Conservation (phyloP, 2,797 vertebrate species). For the Malacoraja senta region DNA sequence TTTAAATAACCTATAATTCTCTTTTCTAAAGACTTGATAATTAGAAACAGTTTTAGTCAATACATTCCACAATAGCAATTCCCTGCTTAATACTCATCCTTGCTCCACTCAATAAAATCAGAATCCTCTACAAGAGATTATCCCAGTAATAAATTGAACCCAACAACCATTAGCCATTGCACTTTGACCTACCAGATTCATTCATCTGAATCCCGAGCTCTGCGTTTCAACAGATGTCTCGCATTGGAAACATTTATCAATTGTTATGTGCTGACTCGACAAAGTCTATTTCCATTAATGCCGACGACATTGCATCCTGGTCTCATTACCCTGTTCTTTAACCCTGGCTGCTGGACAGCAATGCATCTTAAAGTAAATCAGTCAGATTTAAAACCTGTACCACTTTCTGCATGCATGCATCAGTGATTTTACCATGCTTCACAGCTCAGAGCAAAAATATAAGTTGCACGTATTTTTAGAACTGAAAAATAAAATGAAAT, state of each 20-base stretch:
- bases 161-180: not conserved
- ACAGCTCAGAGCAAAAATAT: not conserved
- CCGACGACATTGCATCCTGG: not conserved
- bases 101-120: not conserved
- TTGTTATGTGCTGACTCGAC: not conserved
- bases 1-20: not conserved
- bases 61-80: not conserved
- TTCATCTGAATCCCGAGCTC: not conserved
- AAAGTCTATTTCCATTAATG: conserved; percentile 7
- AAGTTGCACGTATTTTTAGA: not conserved
- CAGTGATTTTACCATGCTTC: not conserved
- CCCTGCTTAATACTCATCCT: not conserved
- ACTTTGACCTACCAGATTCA: not conserved
- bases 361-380: not conserved
- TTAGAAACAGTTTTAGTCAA: conserved; percentile 8
- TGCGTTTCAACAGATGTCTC: not conserved
- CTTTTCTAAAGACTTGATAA: not conserved
- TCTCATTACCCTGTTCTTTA: conserved; percentile 10
- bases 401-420: not conserved
- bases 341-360: not conserved
- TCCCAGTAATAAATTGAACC: conserved; percentile 20
- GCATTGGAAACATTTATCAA: conserved; percentile 13
- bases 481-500: not conserved
- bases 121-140: not conserved
- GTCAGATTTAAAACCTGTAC: not conserved